phyloP scores from a whole-genome alignment of 1,140 invertebrate genomes.

The Phenacoccus solenopsis region DNA sequence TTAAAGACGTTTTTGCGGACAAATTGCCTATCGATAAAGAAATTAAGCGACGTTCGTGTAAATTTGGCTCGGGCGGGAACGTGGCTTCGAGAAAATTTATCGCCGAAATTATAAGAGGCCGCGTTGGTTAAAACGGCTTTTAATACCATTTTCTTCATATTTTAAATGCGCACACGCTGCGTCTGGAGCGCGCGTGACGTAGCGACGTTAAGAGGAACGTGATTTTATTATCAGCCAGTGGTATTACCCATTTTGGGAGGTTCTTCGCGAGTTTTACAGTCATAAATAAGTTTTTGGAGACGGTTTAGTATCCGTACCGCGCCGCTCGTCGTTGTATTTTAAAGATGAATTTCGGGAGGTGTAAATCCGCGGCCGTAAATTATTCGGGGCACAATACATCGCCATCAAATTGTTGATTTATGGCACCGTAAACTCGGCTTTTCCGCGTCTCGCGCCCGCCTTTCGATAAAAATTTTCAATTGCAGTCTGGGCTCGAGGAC shows the following conservation, averaged over 20 bases:
- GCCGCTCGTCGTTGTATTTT: neutral
- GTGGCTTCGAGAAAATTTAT: neutral
- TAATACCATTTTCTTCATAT: neutral
- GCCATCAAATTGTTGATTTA: constrained; percentile 14
- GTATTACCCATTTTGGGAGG: neutral
- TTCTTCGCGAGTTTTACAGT: constrained; percentile 7
- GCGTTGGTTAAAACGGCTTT: neutral
- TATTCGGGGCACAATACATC: constrained; percentile 14
- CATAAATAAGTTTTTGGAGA: constrained; percentile 17
- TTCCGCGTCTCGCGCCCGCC: neutral
- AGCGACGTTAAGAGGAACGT: neutral
- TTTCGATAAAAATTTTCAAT: no score
- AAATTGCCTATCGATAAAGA: neutral
- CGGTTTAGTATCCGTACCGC: neutral
- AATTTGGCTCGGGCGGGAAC: neutral
- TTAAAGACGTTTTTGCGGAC: neutral
- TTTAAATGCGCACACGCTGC: neutral
- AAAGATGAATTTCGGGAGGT: constrained; percentile 14
- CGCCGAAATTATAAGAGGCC: neutral
- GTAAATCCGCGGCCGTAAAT: constrained; percentile 2
- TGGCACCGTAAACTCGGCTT: neutral
- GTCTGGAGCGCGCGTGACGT: neutral
- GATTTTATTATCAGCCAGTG: constrained; percentile 10
- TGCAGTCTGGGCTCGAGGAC: no score
- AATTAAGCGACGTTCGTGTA: neutral